Conservation (phyloP, 2,113 vertebrate genomes). For the Colistium nudipinnis region DNA sequence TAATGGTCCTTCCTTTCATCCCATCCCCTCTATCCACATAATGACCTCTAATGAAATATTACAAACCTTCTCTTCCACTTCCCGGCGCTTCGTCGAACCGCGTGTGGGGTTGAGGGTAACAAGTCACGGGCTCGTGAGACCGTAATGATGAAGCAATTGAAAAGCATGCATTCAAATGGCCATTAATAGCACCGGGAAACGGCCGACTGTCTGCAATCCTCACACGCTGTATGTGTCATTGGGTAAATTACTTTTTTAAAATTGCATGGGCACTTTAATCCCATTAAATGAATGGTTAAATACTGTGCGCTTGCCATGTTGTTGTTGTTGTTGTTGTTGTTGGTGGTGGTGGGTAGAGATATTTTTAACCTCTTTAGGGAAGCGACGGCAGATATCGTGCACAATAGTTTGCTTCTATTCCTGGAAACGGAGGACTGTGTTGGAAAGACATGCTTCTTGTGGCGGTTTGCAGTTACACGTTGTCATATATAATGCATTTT, state of each 20-base stretch:
- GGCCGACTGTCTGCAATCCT: slow-evolving; percentile 6
- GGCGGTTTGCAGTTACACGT: slow-evolving; percentile 55
- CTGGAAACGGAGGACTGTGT: slow-evolving; percentile 38
- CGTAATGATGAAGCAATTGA: slow-evolving; percentile 52
- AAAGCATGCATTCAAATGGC: slow-evolving; percentile 50
- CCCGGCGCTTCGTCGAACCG: slow-evolving; percentile 39
- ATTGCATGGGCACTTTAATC: slow-evolving; percentile 37
- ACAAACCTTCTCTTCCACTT: slow-evolving; percentile 22
- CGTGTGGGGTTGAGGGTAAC: slow-evolving; percentile 22
- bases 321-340: too few species aligned
- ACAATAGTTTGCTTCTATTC: slow-evolving; percentile 32
- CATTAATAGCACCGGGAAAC: slow-evolving; percentile 42
- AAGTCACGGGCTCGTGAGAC: slow-evolving; percentile 38
- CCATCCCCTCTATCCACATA: slow-evolving; percentile 59
- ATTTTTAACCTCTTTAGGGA: slow-evolving; percentile 47
- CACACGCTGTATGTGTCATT: slow-evolving; percentile 24
- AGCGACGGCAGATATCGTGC: slow-evolving; percentile 11
- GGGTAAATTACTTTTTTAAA: slow-evolving; percentile 41
- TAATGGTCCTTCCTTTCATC: slow-evolving; percentile 60
- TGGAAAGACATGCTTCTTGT: slow-evolving; percentile 30
- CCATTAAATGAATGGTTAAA: slow-evolving; percentile 47
- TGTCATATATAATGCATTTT: slow-evolving; percentile 72
- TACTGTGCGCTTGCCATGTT: slow-evolving; percentile 23
- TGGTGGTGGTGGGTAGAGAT: slow-evolving; percentile 35
- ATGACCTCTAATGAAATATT: slow-evolving; percentile 67